Evolutionary conservation across 2,888 invertebrate genomes (phyloP).

Genomic region (Corbicula japonica): DNA sequence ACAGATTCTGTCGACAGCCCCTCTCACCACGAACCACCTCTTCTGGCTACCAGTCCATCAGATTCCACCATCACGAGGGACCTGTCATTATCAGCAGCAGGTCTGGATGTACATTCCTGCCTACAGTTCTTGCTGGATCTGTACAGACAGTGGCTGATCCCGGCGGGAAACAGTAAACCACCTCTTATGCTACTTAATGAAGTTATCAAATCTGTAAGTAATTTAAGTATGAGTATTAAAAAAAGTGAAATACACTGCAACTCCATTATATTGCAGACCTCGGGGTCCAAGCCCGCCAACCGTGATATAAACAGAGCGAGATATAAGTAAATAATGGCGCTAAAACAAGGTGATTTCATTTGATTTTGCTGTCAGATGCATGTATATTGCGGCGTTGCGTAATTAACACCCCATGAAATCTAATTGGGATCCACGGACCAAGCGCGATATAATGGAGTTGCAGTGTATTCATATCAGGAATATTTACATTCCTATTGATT

Average conservation of each 20-base stretch:
- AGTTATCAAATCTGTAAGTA: constrained; percentile 87
- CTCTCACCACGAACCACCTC: constrained; percentile 42
- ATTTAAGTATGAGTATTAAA: background rate
- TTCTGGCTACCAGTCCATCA: constrained; percentile 64
- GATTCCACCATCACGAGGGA: constrained; percentile 71
- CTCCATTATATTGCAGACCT: background rate
- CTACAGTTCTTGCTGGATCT: constrained; percentile 96
- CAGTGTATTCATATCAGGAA: no score
- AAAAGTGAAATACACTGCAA: background rate
- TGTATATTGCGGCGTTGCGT: no score
- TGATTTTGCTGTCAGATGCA: no score
- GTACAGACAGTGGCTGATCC: constrained; percentile 92
- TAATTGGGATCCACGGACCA: no score
- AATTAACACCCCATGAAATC: no score
- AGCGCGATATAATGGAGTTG: no score
- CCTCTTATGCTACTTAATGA: constrained; percentile 86
- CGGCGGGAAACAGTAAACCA: constrained; percentile 85
- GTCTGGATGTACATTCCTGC: constrained; percentile 96
- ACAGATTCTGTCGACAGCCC: constrained; percentile 81
- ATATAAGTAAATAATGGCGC: no score
- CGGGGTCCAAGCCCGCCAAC: no score
- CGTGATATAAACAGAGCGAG: no score
- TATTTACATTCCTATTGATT: no score
- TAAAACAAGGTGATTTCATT: no score
- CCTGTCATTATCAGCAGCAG: constrained; percentile 87